phyloP scores from a whole-genome alignment of 2,888 invertebrate genomes.

The Notodonta dromedarius region DNA sequence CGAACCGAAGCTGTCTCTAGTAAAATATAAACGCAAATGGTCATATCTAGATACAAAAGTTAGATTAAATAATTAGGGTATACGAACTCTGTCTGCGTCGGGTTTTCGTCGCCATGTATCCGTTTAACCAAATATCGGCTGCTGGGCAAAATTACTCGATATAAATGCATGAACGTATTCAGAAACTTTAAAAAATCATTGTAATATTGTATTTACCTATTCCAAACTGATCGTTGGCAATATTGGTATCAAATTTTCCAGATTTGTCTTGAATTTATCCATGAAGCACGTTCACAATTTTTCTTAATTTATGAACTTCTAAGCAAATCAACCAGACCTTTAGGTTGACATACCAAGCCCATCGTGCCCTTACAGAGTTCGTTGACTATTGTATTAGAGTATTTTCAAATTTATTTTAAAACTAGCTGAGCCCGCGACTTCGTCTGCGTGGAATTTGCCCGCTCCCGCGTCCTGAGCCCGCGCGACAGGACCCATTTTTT shows the following conservation, averaged over 20 bases:
- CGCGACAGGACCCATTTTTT: too few species aligned
- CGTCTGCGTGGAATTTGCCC: too few species aligned
- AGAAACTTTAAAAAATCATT: constrained; percentile 14
- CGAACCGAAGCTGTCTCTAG: background rate
- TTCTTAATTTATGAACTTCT: too few species aligned
- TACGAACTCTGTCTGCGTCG: background rate
- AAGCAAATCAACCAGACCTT: too few species aligned
- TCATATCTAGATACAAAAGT: background rate
- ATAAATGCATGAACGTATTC: constrained; percentile 38
- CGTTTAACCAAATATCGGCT: constrained; percentile 22
- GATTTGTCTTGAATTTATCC: too few species aligned
- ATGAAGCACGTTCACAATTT: too few species aligned
- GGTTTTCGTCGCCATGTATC: constrained; percentile 12
- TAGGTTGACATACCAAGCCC: too few species aligned
- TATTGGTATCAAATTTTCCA: background rate
- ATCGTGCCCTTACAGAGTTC: background rate
- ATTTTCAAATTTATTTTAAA: too few species aligned
- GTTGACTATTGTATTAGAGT: background rate
- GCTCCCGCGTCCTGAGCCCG: too few species aligned
- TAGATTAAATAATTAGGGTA: background rate
- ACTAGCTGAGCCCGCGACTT: too few species aligned
- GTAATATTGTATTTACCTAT: background rate
- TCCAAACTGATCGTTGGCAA: background rate
- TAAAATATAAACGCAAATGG: background rate
- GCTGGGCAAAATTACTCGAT: constrained; percentile 36